phyloP scores from a whole-genome alignment of 2,888 invertebrate genomes.

The Ophion ventricosus region DNA sequence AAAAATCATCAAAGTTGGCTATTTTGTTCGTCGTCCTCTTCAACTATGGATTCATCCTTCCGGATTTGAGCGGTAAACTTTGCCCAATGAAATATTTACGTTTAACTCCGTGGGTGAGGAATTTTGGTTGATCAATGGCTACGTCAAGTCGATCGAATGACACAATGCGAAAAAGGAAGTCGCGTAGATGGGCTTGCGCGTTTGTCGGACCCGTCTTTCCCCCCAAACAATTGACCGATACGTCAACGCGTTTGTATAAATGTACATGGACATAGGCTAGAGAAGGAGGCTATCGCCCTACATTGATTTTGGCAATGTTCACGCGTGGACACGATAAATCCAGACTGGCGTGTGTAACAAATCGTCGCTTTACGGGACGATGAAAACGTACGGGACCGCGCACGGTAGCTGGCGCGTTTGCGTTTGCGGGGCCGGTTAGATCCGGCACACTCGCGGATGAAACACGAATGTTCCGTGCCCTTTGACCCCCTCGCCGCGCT shows the following conservation, averaged over 20 bases:
- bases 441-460: slow-evolving; percentile 32
- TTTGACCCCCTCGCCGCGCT: slow-evolving; percentile 26
- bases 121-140: slow-evolving; percentile 11
- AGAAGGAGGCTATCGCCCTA: slow-evolving; percentile 32
- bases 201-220: too few relatives aligned
- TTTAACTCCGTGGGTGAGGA: not conserved
- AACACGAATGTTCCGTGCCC: slow-evolving; percentile 59
- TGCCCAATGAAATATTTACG: not conserved
- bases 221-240: not conserved
- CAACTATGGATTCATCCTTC: too few relatives aligned
- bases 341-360: slow-evolving; percentile 57
- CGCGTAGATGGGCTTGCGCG: slow-evolving; percentile 42
- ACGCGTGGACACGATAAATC: slow-evolving; percentile 62
- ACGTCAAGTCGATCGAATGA: not conserved
- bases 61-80: not conserved
- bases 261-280: slow-evolving; percentile 5
- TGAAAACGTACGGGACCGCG: slow-evolving; percentile 51
- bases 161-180: slow-evolving; percentile 18
- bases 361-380: slow-evolving; percentile 39
- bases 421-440: slow-evolving; percentile 26
- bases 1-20: too few relatives aligned
- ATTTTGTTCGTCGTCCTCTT: too few relatives aligned
- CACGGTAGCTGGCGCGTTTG: slow-evolving; percentile 40
- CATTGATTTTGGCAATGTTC: slow-evolving; percentile 67
- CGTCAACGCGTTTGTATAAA: not conserved